Evolutionary conservation across 1,140 invertebrate genomes (phyloP).

Genomic region (Littorina saxatilis): DNA sequence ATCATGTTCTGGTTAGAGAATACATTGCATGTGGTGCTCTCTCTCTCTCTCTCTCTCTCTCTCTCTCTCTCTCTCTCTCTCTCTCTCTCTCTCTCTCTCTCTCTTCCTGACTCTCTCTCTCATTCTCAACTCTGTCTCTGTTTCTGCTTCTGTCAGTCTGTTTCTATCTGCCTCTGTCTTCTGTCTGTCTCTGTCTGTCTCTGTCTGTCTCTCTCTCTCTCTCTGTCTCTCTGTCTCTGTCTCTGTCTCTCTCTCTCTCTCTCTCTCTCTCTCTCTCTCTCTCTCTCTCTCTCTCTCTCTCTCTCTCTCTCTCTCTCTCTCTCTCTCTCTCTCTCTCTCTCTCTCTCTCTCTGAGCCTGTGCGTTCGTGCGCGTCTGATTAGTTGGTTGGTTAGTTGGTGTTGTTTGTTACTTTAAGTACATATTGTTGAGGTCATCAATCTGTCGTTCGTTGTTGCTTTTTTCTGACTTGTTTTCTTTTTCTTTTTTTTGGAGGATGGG

Average conservation of each 20-base stretch:
- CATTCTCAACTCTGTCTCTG: not conserved
- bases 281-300: not conserved
- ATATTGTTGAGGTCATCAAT: too few species aligned
- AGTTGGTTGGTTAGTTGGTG: too few species aligned
- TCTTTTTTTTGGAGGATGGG: too few species aligned
- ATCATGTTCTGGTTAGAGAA: too few species aligned
- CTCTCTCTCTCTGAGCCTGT: too few species aligned
- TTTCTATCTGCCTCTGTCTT: not conserved
- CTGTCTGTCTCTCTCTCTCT: not conserved
- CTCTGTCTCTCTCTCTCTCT: conserved; percentile 1
- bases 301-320: not conserved
- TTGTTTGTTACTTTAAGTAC: too few species aligned
- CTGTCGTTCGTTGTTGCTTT: too few species aligned
- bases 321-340: too few species aligned
- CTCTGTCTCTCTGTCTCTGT: not conserved
- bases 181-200: not conserved
- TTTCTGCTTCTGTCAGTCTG: conserved; percentile 3
- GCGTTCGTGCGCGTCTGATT: too few species aligned
- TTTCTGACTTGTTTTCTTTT: too few species aligned
- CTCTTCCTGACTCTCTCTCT: not conserved
- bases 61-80: not conserved
- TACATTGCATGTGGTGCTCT: not conserved
- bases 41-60: too few species aligned
- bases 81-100: not conserved
- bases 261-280: conserved; percentile 4